Evolutionary conservation across 2,113 vertebrate genomes (phyloP), one percentile per base, ranked within the genome.

Genomic region (Gymnorhina tibicen): DNA sequence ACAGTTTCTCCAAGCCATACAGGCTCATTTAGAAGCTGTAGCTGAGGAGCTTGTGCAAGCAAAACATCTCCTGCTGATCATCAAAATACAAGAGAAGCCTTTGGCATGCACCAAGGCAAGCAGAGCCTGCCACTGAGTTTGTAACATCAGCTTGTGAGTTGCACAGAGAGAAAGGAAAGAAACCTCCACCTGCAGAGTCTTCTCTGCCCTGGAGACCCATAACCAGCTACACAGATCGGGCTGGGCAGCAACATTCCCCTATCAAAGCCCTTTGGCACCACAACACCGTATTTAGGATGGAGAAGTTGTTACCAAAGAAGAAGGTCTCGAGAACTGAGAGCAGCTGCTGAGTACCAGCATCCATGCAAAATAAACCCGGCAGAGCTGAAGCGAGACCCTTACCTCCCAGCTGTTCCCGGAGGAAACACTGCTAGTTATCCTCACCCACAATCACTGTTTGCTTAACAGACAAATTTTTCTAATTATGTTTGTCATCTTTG

Each of bases 261-360:
- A 1, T 26, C 20, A 5, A 35, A 39, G 23, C 16, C 60, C 39
- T 90, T 73, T 56, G 52, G 50, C 60, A 84, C 46, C 26, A 39
- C 2, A 1, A 4, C 26, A 46, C 12, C 14, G 1, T 2, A 4
- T 59, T 55, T 39, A 60, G 69, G 41, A n/a, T 16, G 21, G 21
- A 85, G 82, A 87, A 63, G 47, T n/a, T 59, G 39, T 68, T 58
- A 62, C 13, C 22, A 49, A 47, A 1, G 16, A 24, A 37, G 14
- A 24, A 27, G 19, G 13, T 55, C 59, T 68, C 0, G 0, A 77
- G 33, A 11, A 24, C 41, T 2, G 8, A 33, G 0, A 37, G 16
- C 76, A 85, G 53, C 70, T 85, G 74, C 80, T 24, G 30, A 80
- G 67, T n/a, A 56, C 20, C 44, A 80, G 30, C 21, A 53, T 11